Evolutionary conservation across 1,140 invertebrate genomes (phyloP).

Genomic region (Dryas iulia): DNA sequence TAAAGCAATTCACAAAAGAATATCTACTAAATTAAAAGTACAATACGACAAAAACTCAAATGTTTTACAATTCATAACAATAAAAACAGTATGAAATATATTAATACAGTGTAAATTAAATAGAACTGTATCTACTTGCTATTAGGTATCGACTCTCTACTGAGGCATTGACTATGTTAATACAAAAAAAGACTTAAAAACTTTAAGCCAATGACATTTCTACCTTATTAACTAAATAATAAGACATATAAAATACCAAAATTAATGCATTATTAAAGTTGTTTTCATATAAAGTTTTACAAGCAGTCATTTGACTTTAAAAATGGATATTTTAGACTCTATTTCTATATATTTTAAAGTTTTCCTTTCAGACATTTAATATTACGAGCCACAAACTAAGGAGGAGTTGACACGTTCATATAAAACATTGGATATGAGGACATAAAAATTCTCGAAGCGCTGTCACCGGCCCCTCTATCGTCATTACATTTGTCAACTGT

Average conservation of each 20-base stretch:
- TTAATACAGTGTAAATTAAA: slow-evolving; percentile 71
- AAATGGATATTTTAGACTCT: slow-evolving; percentile 35
- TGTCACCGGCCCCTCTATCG: slow-evolving; percentile 68
- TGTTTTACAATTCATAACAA: slow-evolving; percentile 69
- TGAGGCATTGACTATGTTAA: slow-evolving; percentile 59
- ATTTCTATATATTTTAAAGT: slow-evolving; percentile 8
- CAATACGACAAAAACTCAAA: background rate
- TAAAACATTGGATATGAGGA: slow-evolving; percentile 75
- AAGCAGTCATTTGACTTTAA: slow-evolving; percentile 9
- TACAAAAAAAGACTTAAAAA: slow-evolving; percentile 19
- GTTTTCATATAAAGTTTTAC: slow-evolving; percentile 50
- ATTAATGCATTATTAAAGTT: slow-evolving; percentile 27
- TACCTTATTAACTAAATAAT: slow-evolving; percentile 26
- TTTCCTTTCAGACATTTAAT: background rate
- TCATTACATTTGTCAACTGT: slow-evolving; percentile 78
- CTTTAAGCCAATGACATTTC: slow-evolving; percentile 19
- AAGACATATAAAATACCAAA: slow-evolving; percentile 16
- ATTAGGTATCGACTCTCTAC: slow-evolving; percentile 63
- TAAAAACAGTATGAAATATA: slow-evolving; percentile 64
- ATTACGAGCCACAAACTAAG: slow-evolving; percentile 42
- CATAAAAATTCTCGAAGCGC: slow-evolving; percentile 76
- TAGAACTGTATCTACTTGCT: slow-evolving; percentile 67
- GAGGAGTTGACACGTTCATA: slow-evolving; percentile 69
- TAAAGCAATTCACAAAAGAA: too few relatives aligned
- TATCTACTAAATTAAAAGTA: background rate